Conservation (phyloP, 1,140 invertebrate species). For the Zaprionus camerounensis region DNA sequence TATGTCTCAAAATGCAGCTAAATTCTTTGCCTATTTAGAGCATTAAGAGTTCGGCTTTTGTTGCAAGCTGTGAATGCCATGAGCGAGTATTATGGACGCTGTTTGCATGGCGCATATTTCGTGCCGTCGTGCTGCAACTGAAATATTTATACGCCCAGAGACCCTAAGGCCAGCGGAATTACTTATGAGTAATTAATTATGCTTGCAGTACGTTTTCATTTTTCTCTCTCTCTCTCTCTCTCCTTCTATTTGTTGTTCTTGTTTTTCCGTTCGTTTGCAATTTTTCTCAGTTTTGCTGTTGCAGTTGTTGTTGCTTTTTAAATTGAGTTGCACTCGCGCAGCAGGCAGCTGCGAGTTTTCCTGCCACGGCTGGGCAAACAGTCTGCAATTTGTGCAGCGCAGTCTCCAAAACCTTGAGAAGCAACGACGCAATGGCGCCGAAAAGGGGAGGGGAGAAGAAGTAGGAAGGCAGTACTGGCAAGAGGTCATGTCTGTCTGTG, state of each 20-base stretch:
- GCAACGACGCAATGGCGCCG: constrained; percentile 7
- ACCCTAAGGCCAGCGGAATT: constrained; percentile 60
- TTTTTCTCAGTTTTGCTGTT: not conserved
- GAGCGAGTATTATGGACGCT: constrained; percentile 7
- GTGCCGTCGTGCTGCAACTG: constrained; percentile 50
- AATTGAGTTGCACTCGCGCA: constrained; percentile 65
- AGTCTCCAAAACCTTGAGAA: constrained; percentile 48
- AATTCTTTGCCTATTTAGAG: not conserved
- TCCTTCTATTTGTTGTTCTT: constrained; percentile 13
- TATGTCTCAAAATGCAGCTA: not conserved
- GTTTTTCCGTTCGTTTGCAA: not conserved
- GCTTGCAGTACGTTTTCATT: constrained; percentile 55
- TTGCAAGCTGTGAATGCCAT: not conserved
- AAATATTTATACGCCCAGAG: constrained; percentile 60
- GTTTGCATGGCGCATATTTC: constrained; percentile 39
- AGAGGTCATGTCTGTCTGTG: constrained; percentile 42
- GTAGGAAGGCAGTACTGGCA: not conserved
- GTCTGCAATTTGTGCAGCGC: constrained; percentile 23
- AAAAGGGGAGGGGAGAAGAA: not conserved
- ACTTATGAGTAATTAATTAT: constrained; percentile 79
- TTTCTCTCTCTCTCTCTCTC: not conserved
- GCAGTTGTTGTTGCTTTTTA: constrained; percentile 31
- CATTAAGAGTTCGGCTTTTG: not conserved
- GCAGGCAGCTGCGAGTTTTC: constrained; percentile 22
- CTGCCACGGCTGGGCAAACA: constrained; percentile 4